phyloP scores from a whole-genome alignment of 2,888 invertebrate genomes.

The Bursaphelenchus okinawaensis region DNA sequence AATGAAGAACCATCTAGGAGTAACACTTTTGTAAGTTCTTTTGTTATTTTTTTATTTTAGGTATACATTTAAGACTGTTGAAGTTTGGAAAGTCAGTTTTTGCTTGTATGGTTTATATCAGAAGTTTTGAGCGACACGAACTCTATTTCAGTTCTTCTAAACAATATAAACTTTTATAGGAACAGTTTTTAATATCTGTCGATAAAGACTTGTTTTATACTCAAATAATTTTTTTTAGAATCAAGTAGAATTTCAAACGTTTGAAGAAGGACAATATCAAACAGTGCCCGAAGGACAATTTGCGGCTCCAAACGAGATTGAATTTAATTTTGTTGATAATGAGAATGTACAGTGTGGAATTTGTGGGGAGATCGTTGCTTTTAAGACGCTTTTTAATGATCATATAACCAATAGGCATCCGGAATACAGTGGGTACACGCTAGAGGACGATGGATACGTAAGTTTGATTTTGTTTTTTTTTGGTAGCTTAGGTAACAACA shows the following conservation, averaged over 20 bases:
- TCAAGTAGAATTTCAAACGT: neutral
- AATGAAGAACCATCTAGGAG: slow-evolving; percentile 22
- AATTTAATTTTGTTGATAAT: slow-evolving; percentile 38
- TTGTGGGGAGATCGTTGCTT: slow-evolving; percentile 54
- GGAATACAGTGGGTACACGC: slow-evolving; percentile 39
- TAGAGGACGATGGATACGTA: slow-evolving; percentile 54
- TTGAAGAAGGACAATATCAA: neutral
- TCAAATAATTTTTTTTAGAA: neutral
- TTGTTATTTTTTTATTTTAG: neutral
- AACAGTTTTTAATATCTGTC: neutral
- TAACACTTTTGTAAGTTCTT: slow-evolving; percentile 14
- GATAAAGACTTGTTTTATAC: neutral
- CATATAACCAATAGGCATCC: slow-evolving; percentile 52
- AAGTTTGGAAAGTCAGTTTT: neutral
- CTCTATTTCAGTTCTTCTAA: too few species aligned
- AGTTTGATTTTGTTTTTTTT: neutral
- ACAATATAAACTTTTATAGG: neutral
- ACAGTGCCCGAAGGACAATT: neutral
- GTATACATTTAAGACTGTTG: neutral
- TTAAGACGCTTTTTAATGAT: slow-evolving; percentile 41
- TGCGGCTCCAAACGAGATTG: slow-evolving; percentile 25
- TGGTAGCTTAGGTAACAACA: neutral
- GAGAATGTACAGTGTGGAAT: slow-evolving; percentile 52
- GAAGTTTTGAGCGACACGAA: too few species aligned
- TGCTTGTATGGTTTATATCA: neutral